Conservation (phyloP, 2,113 vertebrate species). For the Sander vitreus region DNA sequence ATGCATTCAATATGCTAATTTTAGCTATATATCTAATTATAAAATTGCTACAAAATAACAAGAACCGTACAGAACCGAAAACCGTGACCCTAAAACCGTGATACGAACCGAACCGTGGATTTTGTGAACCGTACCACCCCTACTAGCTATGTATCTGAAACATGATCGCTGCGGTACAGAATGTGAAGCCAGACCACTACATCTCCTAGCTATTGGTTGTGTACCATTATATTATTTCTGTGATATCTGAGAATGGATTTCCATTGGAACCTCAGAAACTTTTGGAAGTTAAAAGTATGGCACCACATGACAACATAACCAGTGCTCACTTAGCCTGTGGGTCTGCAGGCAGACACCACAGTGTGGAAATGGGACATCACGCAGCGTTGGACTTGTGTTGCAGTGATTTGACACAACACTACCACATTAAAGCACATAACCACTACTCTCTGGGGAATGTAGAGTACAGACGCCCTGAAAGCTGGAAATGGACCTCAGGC, state of each 20-base stretch:
- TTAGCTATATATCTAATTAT: no score
- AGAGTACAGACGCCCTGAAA: constrained; percentile 25
- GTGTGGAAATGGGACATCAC: constrained; percentile 50
- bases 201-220: constrained; percentile 18
- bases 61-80: no score
- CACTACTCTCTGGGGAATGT: constrained; percentile 23
- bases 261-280: constrained; percentile 37
- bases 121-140: no score
- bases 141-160: constrained; percentile 31
- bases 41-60: no score
- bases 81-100: no score
- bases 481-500: constrained; percentile 23
- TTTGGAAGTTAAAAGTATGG: constrained; percentile 30
- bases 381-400: constrained; percentile 49
- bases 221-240: constrained; percentile 10
- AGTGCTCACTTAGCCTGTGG: constrained; percentile 36
- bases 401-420: constrained; percentile 53
- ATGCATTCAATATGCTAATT: no score
- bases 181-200: constrained; percentile 11
- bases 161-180: constrained; percentile 2
- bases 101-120: no score
- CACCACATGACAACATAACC: constrained; percentile 48
- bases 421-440: constrained; percentile 29
- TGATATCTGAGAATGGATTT: constrained; percentile 39
- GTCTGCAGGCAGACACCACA: constrained; percentile 40